Base-by-base conservation (phyloP, 2,888 invertebrate genomes). In the Dasysyrphus tricinctus region DNA sequence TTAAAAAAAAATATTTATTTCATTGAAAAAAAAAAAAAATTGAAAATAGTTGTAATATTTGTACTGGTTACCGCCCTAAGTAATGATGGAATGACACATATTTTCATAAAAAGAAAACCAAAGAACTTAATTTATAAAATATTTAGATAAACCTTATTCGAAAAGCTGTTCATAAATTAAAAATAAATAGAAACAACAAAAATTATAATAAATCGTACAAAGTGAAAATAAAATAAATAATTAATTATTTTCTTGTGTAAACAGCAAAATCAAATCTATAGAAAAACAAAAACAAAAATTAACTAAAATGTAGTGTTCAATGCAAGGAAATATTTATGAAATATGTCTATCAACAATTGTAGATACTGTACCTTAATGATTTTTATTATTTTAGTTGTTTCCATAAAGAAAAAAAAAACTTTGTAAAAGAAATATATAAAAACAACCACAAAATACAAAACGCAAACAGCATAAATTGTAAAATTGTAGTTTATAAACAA, bases 331-430 rank as follows among this genome's bases (percentile, higher is more conserved):
- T 42, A 34, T 44, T 61, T 39, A 51, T 51, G 37, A 77, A 16
- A 34, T 54, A 39, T 34, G 69, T 56, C 49, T 56, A 65, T 61
- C 65, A 76, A 70, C 29, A 59, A 78, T 86, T 86, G 86, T 86
- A 86, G 86, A 86, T 86, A 86, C 81, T 78, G 86, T 86, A 86
- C 74, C 81, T 81, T 82, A 75, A 74, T 69, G 57, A 86, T 69
- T 86, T 77, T 63, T 32, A 54, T 80, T 70, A 57, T 51, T 51
- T 54, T 74, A 61, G 61, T 67, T 76, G 42, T 80, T 76, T 81
- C 76, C 49, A 47, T 63, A 24, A 24, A 69, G 24, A 54, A 34
- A 44, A 32, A 70, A 42, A 49, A 24, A 12, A 24, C n/a, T 19
- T 63, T 61, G n/a, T 57, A 24, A 56, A 59, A 51, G 9, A 77